phyloP scores from a whole-genome alignment of 2,113 vertebrate genomes.

The Lamprologus ornatipinnis region DNA sequence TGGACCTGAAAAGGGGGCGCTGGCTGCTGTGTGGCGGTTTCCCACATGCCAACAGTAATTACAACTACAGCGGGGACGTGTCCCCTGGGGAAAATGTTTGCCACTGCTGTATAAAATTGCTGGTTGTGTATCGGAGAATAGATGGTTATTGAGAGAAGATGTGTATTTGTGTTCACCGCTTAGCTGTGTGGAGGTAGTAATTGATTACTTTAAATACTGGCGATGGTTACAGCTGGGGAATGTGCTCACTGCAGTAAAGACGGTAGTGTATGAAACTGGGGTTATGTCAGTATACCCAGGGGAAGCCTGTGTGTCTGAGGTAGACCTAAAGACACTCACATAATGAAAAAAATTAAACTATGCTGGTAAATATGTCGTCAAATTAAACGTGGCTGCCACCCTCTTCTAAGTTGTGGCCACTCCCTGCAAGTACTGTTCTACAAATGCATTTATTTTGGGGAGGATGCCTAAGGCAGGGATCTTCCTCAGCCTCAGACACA shows the following conservation, averaged over 20 bases:
- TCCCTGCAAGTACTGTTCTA: not conserved
- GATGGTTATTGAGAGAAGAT: not conserved
- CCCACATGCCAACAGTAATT: constrained; percentile 40
- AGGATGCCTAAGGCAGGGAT: not conserved
- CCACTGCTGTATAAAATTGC: not conserved
- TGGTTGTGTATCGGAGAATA: not conserved
- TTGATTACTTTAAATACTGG: not conserved
- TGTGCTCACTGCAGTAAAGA: not conserved
- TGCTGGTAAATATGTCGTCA: not conserved
- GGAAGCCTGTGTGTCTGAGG: not conserved
- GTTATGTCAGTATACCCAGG: not conserved
- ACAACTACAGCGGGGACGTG: not conserved
- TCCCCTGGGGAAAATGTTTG: constrained; percentile 9
- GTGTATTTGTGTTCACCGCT: not conserved
- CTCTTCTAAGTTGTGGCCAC: not conserved
- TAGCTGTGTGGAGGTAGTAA: not conserved
- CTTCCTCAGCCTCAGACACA: not conserved
- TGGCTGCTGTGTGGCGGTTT: constrained; percentile 18
- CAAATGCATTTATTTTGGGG: not conserved
- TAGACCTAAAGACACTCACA: not conserved
- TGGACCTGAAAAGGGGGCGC: not conserved
- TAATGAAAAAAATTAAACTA: not conserved
- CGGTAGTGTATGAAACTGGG: not conserved
- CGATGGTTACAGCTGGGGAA: not conserved
- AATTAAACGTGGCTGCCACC: no score